A percentile compares a stretch with the other conserved stretches of the same genome.
Evolutionary conservation across 2,113 vertebrate species (phyloP).

Genomic region (Scophthalmus maximus): DNA sequence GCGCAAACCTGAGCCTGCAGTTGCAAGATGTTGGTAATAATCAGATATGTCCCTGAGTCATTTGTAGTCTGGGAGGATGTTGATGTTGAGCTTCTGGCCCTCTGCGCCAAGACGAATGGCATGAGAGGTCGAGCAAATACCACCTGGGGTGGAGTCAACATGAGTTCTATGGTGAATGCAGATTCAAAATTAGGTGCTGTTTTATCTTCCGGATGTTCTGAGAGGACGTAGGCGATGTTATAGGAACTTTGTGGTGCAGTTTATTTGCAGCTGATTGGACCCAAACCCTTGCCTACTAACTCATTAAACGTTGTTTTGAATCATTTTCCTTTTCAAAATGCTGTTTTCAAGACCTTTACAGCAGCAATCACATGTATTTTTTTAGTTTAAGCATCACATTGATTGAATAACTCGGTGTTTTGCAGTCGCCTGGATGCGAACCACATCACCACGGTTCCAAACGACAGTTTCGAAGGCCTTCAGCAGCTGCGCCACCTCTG

Average conservation of each 20-base stretch:
- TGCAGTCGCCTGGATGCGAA: constrained; percentile 95
- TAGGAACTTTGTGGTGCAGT: not conserved
- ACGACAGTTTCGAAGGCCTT: constrained; percentile 94
- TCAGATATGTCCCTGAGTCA: not conserved
- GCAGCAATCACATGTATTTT: not conserved
- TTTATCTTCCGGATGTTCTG: not conserved
- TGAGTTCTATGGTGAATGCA: too few relatives aligned
- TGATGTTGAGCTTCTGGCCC: not conserved
- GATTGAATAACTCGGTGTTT: not conserved
- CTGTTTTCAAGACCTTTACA: not conserved
- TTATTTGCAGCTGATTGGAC: not conserved
- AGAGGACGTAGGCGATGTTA: not conserved
- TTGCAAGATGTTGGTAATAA: not conserved
- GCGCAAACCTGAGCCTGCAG: not conserved
- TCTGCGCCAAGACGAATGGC: not conserved
- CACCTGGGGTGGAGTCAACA: too few relatives aligned
- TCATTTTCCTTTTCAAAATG: too few relatives aligned
- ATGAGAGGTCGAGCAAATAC: not conserved
- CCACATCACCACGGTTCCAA: constrained; percentile 92
- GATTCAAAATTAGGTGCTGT: not conserved
- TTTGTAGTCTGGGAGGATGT: not conserved
- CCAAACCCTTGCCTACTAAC: not conserved
- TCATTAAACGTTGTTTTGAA: not conserved
- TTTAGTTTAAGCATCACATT: not conserved
- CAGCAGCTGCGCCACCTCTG: constrained; percentile 95